Evolutionary conservation across 2,113 vertebrate genomes (phyloP), one percentile per base, ranked within the genome.

Genomic region (Mixornis gularis): DNA sequence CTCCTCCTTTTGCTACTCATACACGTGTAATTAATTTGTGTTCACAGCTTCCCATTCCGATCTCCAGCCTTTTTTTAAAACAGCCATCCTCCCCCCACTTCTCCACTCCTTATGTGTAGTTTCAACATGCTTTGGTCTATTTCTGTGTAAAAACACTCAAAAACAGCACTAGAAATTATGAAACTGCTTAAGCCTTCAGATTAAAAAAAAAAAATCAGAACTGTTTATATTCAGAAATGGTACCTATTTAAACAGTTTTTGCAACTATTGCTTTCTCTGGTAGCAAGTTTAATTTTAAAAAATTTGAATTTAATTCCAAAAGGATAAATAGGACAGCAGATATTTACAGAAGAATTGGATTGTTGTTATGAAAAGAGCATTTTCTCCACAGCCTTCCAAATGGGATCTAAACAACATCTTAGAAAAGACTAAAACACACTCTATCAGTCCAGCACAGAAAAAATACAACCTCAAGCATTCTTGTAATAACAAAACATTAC

Each of bases 321-420:
- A 79, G 69, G 85, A 87, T 94, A 96, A 97, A 95, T 94, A 94
- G 34, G 89, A 87, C 79, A 96, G 82, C 44, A 93, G 74, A 93
- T 96, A 96, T 95, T 97, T 97, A 95, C 78, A 95, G 90, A 96
- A 94, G 79, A 88, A 69, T 48, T 32, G 48, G 66, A 87, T 55
- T 87, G 81, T 81, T 87, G 85, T 91, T 92, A 90, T 69, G 91
- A 91, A 92, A 92, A 89, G 70, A 81, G 32, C 65, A 70, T 93
- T 96, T 96, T 89, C 80, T 95, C 79, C 27, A 43, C 41, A 89
- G 41, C 55, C 81, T 94, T 95, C 83, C 87, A 94, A 94, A 90
- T 62, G n/a, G 59, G 73, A 94, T 94, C 94, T 88, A 92, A 95
- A 95, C 85, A 97, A 89, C 46, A 2, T 78, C 77, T 93, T 96